Evolutionary conservation across 2,888 invertebrate species (phyloP).

Genomic region (Panzeria rudis): DNA sequence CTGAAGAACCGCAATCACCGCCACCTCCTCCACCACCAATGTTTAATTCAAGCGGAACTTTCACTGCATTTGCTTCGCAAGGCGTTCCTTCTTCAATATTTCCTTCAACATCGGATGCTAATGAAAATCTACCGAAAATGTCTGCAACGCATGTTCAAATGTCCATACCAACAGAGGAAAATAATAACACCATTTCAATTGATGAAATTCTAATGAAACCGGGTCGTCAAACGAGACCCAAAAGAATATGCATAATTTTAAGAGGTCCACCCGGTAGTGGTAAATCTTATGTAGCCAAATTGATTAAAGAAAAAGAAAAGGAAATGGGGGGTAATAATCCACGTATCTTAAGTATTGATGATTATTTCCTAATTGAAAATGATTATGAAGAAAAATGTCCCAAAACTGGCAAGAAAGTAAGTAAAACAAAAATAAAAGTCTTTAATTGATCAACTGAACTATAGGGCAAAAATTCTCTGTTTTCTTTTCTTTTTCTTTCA

Average conservation of each 20-base stretch:
- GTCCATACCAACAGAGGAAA: constrained; percentile 79
- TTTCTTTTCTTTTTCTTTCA: background rate
- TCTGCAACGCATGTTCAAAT: constrained; percentile 76
- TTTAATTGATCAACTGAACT: background rate
- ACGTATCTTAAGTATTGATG: constrained; percentile 95
- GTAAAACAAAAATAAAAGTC: background rate
- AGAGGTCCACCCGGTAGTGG: constrained; percentile 98
- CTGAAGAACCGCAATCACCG: constrained; percentile 59
- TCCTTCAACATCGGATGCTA: constrained; percentile 78
- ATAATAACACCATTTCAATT: constrained; percentile 86
- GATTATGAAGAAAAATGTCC: constrained; percentile 86
- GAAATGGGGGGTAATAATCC: constrained; percentile 95
- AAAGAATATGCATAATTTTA: constrained; percentile 92
- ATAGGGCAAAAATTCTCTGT: background rate
- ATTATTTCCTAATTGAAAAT: constrained; percentile 96
- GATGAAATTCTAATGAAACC: constrained; percentile 93
- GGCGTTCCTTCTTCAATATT: constrained; percentile 73
- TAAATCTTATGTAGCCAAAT: constrained; percentile 94
- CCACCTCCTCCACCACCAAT: constrained; percentile 74
- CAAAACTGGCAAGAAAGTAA: constrained; percentile 82
- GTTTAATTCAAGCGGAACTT: constrained; percentile 55
- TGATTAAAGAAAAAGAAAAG: constrained; percentile 92
- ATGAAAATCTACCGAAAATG: constrained; percentile 74
- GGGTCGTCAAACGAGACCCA: constrained; percentile 91
- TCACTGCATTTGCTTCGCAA: constrained; percentile 16